Base-by-base conservation (phyloP, 37 sponge, comb jelly and placozoan species). In the Petrosia ficiformis region DNA sequence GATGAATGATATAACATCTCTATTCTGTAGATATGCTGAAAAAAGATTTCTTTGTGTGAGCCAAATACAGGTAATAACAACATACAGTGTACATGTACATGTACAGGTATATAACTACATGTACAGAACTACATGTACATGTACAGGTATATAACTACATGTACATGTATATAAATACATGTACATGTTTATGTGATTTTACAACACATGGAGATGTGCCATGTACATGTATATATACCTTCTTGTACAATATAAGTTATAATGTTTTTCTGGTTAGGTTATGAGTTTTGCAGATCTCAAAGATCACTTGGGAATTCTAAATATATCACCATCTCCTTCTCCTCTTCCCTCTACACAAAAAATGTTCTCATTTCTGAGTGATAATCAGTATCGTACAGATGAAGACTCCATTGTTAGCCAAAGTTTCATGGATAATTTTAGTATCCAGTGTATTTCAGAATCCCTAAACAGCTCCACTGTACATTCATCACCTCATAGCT, bases 41-140 rank as follows among this genome's bases (percentile, higher is more conserved):
- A 31, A 33, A 33, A 64, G 77, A 21, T 77, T 77, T 54, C 58
- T 77, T 67, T 39, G 22, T 40, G 67, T 77, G 30, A 77, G 77
- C 68, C 39, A 77, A 41, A 77, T 77, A 67, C 29, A 75, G 58
- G 76, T 75, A 39, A 59, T 34, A n/a, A n/a, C n/a, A n/a, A n/a
- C n/a, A n/a, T n/a, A 48, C 54, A 48, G 54, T 48, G 16, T 19
- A 16, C 54, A 48, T 10, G 10, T 10, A 48, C 54, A 48, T 16
- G 16, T 16, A 48, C 54, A 48, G 14, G 16, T 16, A 48, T 16
- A 48, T 48, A 48, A 10, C 10, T 48, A 19, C 14, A 19, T 19
- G 54, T 48, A 10, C 54, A 48, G 16, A 10, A 19, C 16, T 19
- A 16, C 54, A 19, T 10, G 54, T 48, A 16, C 54, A 48, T 48